Conservation (phyloP, 1,140 invertebrate species). For the Metopolophium dirhodum region DNA sequence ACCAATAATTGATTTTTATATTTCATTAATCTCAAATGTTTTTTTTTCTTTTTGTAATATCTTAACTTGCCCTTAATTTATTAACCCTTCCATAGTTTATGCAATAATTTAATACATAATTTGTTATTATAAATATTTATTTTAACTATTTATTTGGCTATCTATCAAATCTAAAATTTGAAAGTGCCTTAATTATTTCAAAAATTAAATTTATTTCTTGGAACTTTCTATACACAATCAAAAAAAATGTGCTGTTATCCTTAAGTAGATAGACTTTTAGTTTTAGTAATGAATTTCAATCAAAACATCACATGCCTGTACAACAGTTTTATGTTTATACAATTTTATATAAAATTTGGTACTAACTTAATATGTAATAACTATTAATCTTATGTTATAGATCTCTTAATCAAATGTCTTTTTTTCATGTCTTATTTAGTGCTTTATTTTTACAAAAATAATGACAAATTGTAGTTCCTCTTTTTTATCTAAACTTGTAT, state of each 20-base stretch:
- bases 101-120: not conserved
- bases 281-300: not conserved
- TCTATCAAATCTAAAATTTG: not conserved
- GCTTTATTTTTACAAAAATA: not conserved
- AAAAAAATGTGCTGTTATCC: not conserved
- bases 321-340: not conserved
- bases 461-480: constrained; percentile 27
- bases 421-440: not conserved
- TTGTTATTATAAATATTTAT: not conserved
- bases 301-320: not conserved
- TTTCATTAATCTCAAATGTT: not conserved
- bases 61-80: not conserved
- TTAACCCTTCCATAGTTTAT: no score
- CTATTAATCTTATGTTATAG: constrained; percentile 24
- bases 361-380: not conserved
- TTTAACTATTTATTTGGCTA: not conserved
- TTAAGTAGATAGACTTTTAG: not conserved
- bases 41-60: not conserved
- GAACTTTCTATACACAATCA: not conserved
- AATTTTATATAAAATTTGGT: not conserved
- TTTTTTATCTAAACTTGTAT: not conserved
- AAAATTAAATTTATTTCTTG: not conserved
- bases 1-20: not conserved
- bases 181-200: not conserved
- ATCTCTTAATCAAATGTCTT: not conserved